phyloP scores from a whole-genome alignment of 2,797 vertebrate genomes.

The Argyrosomus regius region DNA sequence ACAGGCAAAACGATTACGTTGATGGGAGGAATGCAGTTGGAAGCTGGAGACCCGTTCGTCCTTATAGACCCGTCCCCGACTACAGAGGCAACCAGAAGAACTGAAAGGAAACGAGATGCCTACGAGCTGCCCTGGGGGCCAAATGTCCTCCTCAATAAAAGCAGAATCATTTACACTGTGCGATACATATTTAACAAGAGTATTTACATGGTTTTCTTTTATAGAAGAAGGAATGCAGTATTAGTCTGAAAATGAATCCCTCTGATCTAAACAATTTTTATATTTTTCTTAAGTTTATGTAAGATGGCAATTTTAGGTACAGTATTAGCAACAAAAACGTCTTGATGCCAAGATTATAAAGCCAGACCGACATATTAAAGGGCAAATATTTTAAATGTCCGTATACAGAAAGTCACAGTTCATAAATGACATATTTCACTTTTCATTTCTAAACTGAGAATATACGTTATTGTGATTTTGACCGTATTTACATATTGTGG shows the following conservation, averaged over 20 bases:
- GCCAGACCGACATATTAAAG: neutral
- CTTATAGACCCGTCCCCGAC: constrained; percentile 9
- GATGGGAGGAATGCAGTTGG: constrained; percentile 27
- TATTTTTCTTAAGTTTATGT: neutral
- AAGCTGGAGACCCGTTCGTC: constrained; percentile 29
- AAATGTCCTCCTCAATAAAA: constrained; percentile 35
- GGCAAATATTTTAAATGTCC: constrained; percentile 5
- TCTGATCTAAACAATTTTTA: neutral
- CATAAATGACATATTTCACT: neutral
- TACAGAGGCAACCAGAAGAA: constrained; percentile 26
- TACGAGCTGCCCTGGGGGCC: neutral
- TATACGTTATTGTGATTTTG: no score
- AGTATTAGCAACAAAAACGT: neutral
- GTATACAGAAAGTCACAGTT: neutral
- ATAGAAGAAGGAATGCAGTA: neutral
- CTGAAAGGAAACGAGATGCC: constrained; percentile 16
- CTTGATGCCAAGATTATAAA: neutral
- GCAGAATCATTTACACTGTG: neutral
- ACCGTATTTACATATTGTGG: neutral
- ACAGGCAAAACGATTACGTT: constrained; percentile 44
- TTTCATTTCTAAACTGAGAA: neutral
- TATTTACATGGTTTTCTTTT: neutral
- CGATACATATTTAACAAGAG: neutral
- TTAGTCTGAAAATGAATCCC: neutral
- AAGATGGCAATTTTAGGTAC: neutral